These are phyloP conservation scores for Cryptomyrus ogoouensis DNA, from an alignment of 2,113 vertebrate species.

Conservation along the genomic window DNA sequence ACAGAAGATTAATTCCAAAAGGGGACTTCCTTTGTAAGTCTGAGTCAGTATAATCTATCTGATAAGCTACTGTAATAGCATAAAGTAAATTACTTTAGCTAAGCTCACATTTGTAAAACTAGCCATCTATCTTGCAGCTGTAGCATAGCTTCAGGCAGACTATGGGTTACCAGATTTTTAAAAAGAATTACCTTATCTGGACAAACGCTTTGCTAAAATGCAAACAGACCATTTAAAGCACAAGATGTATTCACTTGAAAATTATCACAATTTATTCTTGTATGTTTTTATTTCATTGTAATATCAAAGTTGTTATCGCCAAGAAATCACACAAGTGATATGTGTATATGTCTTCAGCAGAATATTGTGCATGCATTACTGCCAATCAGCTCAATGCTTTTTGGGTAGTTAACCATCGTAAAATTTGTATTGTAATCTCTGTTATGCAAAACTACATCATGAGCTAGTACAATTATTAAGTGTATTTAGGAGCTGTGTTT, in stretches of 20 bases:
- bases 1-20: neutral
- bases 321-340: neutral
- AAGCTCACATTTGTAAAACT: neutral
- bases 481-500: neutral
- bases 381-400: neutral
- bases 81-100: slow-evolving; percentile 4
- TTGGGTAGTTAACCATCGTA: neutral
- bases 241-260: neutral
- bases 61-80: neutral
- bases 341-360: neutral
- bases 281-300: neutral
- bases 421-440: neutral
- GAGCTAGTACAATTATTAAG: neutral
- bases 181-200: neutral
- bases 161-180: neutral
- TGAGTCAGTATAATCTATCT: neutral
- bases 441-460: neutral
- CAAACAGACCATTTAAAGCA: neutral
- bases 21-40: neutral
- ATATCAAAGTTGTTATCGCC: neutral
- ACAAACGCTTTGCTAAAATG: neutral
- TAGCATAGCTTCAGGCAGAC: neutral
- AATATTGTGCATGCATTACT: neutral
- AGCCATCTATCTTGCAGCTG: neutral
- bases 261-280: neutral